phyloP scores from a whole-genome alignment of 2,113 vertebrate species.

The Murina feae region DNA sequence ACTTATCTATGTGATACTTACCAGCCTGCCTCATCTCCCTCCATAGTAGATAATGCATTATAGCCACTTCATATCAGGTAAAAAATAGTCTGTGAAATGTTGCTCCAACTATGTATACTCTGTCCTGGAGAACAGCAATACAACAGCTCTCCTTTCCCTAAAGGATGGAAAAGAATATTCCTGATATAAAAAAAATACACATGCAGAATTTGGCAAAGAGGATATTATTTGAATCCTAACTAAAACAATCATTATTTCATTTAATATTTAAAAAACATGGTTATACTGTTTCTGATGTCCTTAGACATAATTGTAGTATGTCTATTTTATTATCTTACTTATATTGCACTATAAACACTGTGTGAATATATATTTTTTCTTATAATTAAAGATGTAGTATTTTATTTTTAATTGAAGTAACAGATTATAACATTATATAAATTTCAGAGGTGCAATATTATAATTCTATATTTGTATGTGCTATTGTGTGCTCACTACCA shows the following conservation, averaged over 20 bases:
- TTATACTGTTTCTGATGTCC: neutral
- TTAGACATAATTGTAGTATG: no score
- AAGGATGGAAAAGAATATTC: neutral
- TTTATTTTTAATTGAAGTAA: neutral
- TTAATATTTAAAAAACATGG: neutral
- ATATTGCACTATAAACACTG: neutral
- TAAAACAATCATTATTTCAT: neutral
- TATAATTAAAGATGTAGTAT: neutral
- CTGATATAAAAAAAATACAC: neutral
- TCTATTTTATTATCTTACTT: neutral
- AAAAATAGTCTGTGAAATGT: neutral
- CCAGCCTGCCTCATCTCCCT: neutral
- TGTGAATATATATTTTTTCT: neutral
- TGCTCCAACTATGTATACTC: neutral
- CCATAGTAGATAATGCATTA: neutral
- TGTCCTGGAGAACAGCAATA: neutral
- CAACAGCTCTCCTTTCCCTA: neutral
- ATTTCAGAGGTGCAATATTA: neutral
- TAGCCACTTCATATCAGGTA: neutral
- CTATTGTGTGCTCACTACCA: neutral
- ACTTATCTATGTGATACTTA: neutral
- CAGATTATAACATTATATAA: neutral
- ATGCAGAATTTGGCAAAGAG: neutral
- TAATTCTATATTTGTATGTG: neutral
- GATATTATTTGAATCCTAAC: neutral